These are phyloP conservation scores for Oasisia sp. DNA, from an alignment of 2,888 invertebrate species.

Conservation along the genomic window DNA sequence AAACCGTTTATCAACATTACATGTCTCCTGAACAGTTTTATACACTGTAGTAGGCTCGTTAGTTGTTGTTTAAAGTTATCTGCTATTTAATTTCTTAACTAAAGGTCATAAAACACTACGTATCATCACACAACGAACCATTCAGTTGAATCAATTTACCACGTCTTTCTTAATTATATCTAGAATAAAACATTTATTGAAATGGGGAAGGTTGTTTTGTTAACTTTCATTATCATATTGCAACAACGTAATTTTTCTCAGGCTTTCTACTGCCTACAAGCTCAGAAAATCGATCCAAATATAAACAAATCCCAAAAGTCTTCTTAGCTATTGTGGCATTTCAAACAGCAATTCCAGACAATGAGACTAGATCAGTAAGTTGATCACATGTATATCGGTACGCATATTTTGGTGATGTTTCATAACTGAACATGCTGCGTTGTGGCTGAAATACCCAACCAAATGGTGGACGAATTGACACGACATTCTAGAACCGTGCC, in stretches of 20 bases:
- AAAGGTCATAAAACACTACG: not conserved
- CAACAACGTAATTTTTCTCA: too few species aligned
- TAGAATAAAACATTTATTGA: not conserved
- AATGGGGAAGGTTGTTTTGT: not conserved
- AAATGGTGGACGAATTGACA: not conserved
- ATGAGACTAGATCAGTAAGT: not conserved
- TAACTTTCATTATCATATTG: not conserved
- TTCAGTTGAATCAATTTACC: not conserved
- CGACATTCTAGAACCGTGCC: not conserved
- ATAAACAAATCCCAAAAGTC: not conserved
- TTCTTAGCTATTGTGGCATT: not conserved
- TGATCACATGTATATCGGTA: not conserved
- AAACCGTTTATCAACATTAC: not conserved
- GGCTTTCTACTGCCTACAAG: not conserved
- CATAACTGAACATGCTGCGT: not conserved
- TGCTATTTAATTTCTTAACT: not conserved
- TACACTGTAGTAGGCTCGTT: not conserved
- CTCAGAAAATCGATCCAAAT: not conserved
- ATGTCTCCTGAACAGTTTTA: not conserved
- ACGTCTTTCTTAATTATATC: not conserved
- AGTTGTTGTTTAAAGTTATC: not conserved
- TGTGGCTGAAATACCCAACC: conserved; percentile 1
- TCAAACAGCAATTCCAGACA: not conserved
- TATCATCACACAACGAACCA: not conserved
- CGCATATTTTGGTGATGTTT: not conserved